phyloP scores from a whole-genome alignment of 2,113 vertebrate species.

The Coregonus clupeaformis region DNA sequence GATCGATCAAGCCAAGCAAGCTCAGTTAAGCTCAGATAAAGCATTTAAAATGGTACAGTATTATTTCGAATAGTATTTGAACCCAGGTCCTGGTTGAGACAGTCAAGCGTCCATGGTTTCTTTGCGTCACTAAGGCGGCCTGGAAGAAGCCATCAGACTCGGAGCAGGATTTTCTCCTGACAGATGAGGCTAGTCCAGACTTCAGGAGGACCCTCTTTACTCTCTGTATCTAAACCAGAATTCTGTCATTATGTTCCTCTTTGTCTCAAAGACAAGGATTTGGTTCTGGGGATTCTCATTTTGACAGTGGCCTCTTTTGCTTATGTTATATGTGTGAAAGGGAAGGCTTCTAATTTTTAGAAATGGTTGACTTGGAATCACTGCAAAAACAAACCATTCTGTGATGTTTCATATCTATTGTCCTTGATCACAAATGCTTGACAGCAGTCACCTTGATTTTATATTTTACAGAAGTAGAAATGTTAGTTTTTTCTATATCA shows the following conservation, averaged over 20 bases:
- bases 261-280: neutral
- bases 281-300: neutral
- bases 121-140: neutral
- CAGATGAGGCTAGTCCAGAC: neutral
- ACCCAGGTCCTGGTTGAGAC: too few species aligned
- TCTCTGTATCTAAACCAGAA: neutral
- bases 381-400: neutral
- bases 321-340: neutral
- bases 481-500: neutral
- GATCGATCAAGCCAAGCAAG: too few species aligned
- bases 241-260: neutral
- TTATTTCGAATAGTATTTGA: too few species aligned
- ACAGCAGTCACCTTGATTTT: neutral
- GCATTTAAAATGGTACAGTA: too few species aligned
- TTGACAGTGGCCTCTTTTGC: neutral
- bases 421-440: neutral
- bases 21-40: too few species aligned
- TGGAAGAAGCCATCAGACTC: neutral
- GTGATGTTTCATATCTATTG: neutral
- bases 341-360: too few species aligned
- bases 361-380: neutral
- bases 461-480: neutral
- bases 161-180: neutral
- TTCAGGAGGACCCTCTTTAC: neutral
- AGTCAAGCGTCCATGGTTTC: too few species aligned